These are phyloP conservation scores for Craniophora ligustri DNA, from an alignment of 2,888 invertebrate genomes.

Conservation along the genomic window DNA sequence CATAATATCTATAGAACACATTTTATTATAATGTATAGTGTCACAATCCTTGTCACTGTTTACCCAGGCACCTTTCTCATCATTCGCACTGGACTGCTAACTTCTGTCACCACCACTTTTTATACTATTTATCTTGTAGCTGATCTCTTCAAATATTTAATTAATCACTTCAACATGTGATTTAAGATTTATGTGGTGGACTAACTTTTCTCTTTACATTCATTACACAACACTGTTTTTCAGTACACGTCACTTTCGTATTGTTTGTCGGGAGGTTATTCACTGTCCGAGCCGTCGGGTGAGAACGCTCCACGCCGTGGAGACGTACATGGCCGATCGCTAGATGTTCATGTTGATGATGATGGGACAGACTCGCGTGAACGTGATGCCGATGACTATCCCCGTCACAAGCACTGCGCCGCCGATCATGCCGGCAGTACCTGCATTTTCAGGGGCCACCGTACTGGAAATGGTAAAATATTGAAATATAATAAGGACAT, in stretches of 20 bases:
- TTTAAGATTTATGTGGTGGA: not conserved
- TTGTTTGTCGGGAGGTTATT: slow-evolving; percentile 4
- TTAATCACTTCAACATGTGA: not conserved
- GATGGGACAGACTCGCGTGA: slow-evolving; percentile 91
- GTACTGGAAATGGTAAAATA: slow-evolving; percentile 86
- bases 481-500: too few relatives aligned
- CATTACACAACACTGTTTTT: not conserved
- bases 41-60: slow-evolving; percentile 37
- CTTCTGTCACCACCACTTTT: not conserved
- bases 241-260: not conserved
- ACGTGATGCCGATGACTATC: slow-evolving; percentile 93
- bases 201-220: not conserved
- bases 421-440: slow-evolving; percentile 98
- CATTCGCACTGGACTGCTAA: slow-evolving; percentile 14
- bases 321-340: slow-evolving; percentile 66
- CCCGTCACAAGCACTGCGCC: slow-evolving; percentile 97
- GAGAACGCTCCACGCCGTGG: slow-evolving; percentile 67
- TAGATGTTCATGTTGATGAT: slow-evolving; percentile 81
- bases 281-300: slow-evolving; percentile 53
- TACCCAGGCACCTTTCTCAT: slow-evolving; percentile 23
- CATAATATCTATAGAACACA: slow-evolving; percentile 51
- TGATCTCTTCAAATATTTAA: slow-evolving; percentile 1
- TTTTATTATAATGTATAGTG: slow-evolving; percentile 21
- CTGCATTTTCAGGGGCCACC: slow-evolving; percentile 94
- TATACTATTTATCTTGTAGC: not conserved